A percentile compares a stretch with the other conserved stretches of the same genome.
phyloP scores from a whole-genome alignment of 2,797 vertebrate species.

The Sylvilagus floridanus region DNA sequence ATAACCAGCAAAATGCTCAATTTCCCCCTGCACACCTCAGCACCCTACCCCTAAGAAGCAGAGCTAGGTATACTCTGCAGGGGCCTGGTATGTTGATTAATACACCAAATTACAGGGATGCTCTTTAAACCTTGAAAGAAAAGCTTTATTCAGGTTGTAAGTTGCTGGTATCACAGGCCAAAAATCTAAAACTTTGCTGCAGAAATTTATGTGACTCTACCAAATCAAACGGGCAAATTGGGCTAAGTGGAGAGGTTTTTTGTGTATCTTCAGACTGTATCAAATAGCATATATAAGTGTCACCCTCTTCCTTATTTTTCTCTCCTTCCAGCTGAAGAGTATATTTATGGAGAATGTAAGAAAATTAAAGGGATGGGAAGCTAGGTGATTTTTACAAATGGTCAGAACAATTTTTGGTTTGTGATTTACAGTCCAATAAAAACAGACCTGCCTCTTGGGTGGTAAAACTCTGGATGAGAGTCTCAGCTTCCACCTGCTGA shows the following conservation, averaged over 20 bases:
- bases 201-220: not conserved
- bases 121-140: not conserved
- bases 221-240: not conserved
- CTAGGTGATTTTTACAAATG: constrained; percentile 30
- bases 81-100: not conserved
- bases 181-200: not conserved
- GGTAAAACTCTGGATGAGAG: not conserved
- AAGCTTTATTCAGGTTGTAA: not conserved
- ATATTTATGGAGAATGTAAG: not conserved
- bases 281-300: not conserved
- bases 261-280: not conserved
- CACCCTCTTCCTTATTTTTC: not conserved
- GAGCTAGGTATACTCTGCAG: not conserved
- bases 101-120: not conserved
- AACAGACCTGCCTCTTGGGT: not conserved
- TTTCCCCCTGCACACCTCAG: not conserved
- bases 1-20: not conserved
- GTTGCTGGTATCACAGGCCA: not conserved
- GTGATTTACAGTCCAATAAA: not conserved
- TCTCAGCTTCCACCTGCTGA: not conserved
- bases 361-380: not conserved
- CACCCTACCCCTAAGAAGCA: not conserved
- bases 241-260: not conserved
- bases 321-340: not conserved
- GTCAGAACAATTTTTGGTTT: not conserved